Evolutionary conservation across 35 echinoderm and acorn worm genomes (phyloP).

Genomic region (Heliocidaris erythrogramma): DNA sequence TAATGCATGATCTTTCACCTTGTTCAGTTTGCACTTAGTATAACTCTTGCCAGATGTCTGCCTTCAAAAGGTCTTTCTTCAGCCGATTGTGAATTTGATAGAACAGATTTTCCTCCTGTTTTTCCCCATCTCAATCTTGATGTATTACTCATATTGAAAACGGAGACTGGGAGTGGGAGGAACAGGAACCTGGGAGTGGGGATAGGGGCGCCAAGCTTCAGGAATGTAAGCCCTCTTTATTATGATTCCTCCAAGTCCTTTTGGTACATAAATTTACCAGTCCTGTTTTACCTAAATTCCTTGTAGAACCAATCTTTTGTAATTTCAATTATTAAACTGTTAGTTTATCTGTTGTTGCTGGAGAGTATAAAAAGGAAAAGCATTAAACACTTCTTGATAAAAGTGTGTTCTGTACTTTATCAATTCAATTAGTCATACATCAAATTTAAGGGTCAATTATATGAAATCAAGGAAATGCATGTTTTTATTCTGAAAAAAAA

Average conservation of each 20-base stretch:
- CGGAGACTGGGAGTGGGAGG: background rate
- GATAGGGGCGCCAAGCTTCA: background rate
- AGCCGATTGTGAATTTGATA: conserved; percentile 17
- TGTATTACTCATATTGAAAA: background rate
- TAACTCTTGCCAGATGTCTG: background rate
- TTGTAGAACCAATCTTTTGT: too few relatives aligned
- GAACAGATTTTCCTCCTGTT: background rate
- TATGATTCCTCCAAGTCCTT: background rate
- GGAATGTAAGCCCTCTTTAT: background rate
- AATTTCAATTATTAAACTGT: too few relatives aligned
- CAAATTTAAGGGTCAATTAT: too few relatives aligned
- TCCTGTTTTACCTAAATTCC: background rate
- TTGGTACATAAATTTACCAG: background rate
- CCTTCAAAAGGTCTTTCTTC: background rate
- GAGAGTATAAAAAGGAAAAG: too few relatives aligned
- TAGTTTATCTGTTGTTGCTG: too few relatives aligned
- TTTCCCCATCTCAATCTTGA: background rate
- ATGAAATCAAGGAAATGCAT: too few relatives aligned
- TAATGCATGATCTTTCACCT: background rate
- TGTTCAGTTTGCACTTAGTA: background rate
- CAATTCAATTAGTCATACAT: background rate
- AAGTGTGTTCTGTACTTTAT: background rate
- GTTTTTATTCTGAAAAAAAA: too few relatives aligned
- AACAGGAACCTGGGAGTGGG: conserved; percentile 14
- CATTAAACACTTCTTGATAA: too few relatives aligned